A percentile compares a stretch with the other conserved stretches of the same genome.
phyloP scores from a whole-genome alignment of 2,888 invertebrate species.

The Metallyticus violacea region DNA sequence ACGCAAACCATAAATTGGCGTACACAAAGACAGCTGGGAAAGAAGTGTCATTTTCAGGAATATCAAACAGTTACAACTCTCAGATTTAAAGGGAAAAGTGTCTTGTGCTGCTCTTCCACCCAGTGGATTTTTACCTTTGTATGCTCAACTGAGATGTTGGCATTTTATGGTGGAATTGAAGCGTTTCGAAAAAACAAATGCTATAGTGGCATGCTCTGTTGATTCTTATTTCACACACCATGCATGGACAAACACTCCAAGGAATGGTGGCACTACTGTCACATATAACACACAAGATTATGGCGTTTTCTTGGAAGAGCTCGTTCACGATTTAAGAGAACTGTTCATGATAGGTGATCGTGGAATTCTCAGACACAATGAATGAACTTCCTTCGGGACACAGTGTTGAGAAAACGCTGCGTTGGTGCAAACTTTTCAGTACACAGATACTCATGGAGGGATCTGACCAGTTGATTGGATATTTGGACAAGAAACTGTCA shows the following conservation, averaged over 20 bases:
- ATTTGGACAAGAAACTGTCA: constrained; percentile 87
- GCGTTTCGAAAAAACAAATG: constrained; percentile 76
- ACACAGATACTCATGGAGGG: constrained; percentile 87
- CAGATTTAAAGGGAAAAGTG: constrained; percentile 84
- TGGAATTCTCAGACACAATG: constrained; percentile 88
- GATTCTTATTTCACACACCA: constrained; percentile 90
- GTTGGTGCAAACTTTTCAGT: constrained; percentile 95
- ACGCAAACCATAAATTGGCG: constrained; percentile 79
- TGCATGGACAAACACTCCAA: constrained; percentile 89
- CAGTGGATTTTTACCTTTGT: constrained; percentile 93
- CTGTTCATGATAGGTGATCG: constrained; percentile 91
- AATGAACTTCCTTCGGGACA: constrained; percentile 92
- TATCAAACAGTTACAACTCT: constrained; percentile 70
- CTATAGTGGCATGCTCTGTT: constrained; percentile 85
- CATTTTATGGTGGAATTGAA: constrained; percentile 83
- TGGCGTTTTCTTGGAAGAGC: constrained; percentile 88
- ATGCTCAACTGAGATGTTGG: constrained; percentile 88
- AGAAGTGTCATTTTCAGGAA: constrained; percentile 80
- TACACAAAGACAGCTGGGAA: constrained; percentile 91
- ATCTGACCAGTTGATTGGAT: constrained; percentile 96
- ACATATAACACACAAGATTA: constrained; percentile 88
- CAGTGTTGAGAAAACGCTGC: constrained; percentile 89
- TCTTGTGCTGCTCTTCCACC: constrained; percentile 89
- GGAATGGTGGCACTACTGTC: constrained; percentile 91
- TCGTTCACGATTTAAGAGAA: constrained; percentile 84